Evolutionary conservation across 2,888 invertebrate species (phyloP).

Genomic region (Anaspis maculata): DNA sequence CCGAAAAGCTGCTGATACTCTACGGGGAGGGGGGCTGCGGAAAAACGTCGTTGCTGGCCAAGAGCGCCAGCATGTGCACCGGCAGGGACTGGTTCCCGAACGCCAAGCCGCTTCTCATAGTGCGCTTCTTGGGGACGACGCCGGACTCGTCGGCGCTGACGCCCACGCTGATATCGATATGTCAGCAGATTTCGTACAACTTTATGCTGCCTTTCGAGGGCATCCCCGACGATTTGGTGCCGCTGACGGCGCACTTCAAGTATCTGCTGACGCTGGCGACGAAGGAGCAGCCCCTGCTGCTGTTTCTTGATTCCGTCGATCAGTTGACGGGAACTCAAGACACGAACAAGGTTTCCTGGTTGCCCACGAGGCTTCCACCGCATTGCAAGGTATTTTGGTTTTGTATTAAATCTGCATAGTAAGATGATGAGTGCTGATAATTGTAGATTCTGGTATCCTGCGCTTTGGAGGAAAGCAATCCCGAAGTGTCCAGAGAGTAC

Average conservation of each 20-base stretch:
- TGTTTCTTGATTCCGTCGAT: slow-evolving; percentile 95
- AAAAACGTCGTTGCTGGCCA: slow-evolving; percentile 91
- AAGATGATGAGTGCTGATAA: not conserved
- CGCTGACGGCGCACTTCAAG: slow-evolving; percentile 92
- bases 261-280: slow-evolving; percentile 79
- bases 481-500: slow-evolving; percentile 80
- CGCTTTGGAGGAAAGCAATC: slow-evolving; percentile 79
- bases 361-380: slow-evolving; percentile 82
- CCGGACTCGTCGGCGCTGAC: slow-evolving; percentile 94
- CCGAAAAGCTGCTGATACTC: slow-evolving; percentile 81
- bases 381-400: slow-evolving; percentile 77
- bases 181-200: slow-evolving; percentile 88
- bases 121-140: slow-evolving; percentile 92
- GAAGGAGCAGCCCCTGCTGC: slow-evolving; percentile 73
- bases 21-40: slow-evolving; percentile 97
- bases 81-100: slow-evolving; percentile 65
- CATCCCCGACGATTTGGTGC: slow-evolving; percentile 93
- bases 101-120: slow-evolving; percentile 74
- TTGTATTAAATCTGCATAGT: no score
- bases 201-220: slow-evolving; percentile 85
- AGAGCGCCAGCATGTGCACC: slow-evolving; percentile 73
- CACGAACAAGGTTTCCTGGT: slow-evolving; percentile 92
- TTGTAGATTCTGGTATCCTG: slow-evolving; percentile 81
- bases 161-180: slow-evolving; percentile 89
- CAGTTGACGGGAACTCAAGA: slow-evolving; percentile 91